A percentile compares a stretch with the other conserved stretches of the same genome.
Evolutionary conservation across 2,888 invertebrate genomes (phyloP).

Genomic region (Lasioglossum zephyrum): DNA sequence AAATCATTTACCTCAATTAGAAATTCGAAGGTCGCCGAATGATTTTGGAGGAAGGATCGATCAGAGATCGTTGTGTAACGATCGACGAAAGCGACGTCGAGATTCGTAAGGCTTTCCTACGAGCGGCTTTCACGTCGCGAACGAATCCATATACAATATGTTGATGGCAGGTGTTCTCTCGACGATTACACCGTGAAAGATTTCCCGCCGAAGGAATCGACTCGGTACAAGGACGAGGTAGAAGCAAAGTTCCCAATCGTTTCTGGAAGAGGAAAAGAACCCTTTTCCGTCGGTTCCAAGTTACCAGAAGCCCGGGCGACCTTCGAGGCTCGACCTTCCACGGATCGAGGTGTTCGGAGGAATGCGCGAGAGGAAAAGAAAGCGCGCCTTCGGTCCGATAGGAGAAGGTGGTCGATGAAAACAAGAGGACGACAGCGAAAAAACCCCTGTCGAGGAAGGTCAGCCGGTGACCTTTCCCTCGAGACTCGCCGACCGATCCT

Average conservation of each 20-base stretch:
- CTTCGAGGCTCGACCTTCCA: slow-evolving; percentile 59
- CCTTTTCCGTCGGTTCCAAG: neutral
- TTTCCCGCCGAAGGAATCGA: neutral
- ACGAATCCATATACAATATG: neutral
- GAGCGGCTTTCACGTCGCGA: slow-evolving; percentile 1
- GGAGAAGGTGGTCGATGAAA: neutral
- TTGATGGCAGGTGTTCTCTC: neutral
- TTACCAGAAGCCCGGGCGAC: slow-evolving; percentile 18
- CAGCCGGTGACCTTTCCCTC: slow-evolving; percentile 70
- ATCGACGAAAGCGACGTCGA: neutral
- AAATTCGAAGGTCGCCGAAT: slow-evolving; percentile 11
- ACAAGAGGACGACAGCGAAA: slow-evolving; percentile 45
- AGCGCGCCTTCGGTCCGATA: neutral
- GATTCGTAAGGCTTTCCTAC: slow-evolving; percentile 7
- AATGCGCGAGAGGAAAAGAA: slow-evolving; percentile 65
- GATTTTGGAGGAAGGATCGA: slow-evolving; percentile 1
- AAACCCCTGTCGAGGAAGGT: slow-evolving; percentile 65
- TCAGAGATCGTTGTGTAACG: slow-evolving; percentile 12
- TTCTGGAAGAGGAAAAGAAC: neutral
- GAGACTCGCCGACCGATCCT: slow-evolving; percentile 14
- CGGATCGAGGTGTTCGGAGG: slow-evolving; percentile 18
- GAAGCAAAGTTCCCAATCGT: neutral
- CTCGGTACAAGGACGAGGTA: neutral
- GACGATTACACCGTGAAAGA: neutral
- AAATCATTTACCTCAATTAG: neutral